Evolutionary conservation across 2,888 invertebrate species (phyloP).

Genomic region (Trichogramma dendrolimi): DNA sequence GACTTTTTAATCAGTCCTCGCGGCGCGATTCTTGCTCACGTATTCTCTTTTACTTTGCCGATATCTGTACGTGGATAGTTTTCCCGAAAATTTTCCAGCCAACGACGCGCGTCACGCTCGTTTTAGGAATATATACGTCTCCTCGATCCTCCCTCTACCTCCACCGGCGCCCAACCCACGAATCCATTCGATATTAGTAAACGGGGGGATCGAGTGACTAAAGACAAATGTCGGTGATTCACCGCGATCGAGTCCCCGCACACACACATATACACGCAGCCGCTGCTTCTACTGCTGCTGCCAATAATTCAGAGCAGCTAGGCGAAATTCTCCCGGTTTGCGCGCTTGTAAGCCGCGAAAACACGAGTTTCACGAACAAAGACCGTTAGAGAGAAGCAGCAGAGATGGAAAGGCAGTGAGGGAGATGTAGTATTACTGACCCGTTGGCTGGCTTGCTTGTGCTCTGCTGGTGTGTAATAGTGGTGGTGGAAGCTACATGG

Average conservation of each 20-base stretch:
- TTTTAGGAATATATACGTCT: no score
- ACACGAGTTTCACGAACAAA: slow-evolving; percentile 15
- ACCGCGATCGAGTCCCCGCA: neutral
- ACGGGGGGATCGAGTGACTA: neutral
- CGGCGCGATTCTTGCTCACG: no score
- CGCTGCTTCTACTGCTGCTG: neutral
- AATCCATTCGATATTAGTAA: no score
- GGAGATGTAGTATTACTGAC: neutral
- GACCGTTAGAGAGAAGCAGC: slow-evolving; percentile 1
- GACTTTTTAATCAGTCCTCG: no score
- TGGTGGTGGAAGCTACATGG: neutral
- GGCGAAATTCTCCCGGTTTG: slow-evolving; percentile 5
- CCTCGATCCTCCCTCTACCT: no score
- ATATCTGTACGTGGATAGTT: no score
- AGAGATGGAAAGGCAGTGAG: neutral
- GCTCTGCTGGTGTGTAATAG: neutral
- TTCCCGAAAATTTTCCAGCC: no score
- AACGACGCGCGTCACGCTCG: no score
- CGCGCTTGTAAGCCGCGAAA: slow-evolving; percentile 8
- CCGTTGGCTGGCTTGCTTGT: neutral
- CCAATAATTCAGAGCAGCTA: slow-evolving; percentile 16
- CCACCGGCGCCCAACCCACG: no score
- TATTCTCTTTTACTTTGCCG: no score
- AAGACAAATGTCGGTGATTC: slow-evolving; percentile 19
- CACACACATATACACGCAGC: neutral